These are phyloP conservation scores for Ondatra zibethicus DNA, from an alignment of 2,113 vertebrate genomes.

Conservation along the genomic window DNA sequence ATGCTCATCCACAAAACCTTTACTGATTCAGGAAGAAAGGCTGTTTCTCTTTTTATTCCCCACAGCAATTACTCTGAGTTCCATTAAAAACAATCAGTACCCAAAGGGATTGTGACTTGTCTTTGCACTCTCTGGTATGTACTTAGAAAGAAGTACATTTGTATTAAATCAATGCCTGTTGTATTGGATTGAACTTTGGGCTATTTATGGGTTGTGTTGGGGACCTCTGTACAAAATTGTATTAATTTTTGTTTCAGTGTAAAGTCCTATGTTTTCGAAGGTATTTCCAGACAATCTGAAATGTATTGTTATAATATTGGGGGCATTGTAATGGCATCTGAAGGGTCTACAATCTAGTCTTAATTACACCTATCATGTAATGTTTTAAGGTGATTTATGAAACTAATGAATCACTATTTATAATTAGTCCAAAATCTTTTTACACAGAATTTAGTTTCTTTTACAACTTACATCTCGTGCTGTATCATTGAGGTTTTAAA, in stretches of 20 bases:
- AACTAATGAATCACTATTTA: neutral
- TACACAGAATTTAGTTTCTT: neutral
- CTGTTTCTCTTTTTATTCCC: neutral
- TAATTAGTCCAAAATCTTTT: neutral
- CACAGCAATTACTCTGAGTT: conserved; percentile 29
- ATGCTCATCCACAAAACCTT: neutral
- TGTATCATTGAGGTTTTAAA: neutral
- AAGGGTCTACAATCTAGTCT: neutral
- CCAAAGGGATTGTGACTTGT: neutral
- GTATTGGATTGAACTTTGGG: neutral
- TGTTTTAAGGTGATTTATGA: conserved; percentile 19
- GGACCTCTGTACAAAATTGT: neutral
- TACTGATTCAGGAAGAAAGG: neutral
- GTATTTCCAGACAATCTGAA: neutral
- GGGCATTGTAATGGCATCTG: neutral
- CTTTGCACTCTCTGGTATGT: neutral
- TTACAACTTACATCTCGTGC: neutral
- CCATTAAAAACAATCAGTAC: neutral
- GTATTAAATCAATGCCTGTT: neutral
- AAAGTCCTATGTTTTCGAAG: neutral
- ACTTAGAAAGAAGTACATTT: neutral
- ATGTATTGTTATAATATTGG: neutral
- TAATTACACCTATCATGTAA: neutral
- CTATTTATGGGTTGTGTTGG: neutral
- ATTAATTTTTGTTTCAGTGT: neutral